These are phyloP conservation scores for Junonia oenone DNA, from an alignment of 2,888 invertebrate genomes.

Conservation along the genomic window DNA sequence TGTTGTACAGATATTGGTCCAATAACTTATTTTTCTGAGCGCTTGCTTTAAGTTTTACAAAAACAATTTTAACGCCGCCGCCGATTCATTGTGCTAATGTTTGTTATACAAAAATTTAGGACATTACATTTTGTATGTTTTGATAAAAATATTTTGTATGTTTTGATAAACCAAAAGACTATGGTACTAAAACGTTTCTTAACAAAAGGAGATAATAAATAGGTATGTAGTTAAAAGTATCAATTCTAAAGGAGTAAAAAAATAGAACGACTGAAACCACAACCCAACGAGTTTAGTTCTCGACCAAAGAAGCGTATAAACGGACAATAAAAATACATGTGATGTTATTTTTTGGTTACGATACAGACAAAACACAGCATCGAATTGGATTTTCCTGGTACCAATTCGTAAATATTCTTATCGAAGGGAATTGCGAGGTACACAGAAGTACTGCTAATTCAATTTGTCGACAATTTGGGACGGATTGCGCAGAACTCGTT, in stretches of 20 bases:
- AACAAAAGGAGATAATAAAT: no score
- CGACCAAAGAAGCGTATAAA: slow-evolving; percentile 3
- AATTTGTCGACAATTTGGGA: slow-evolving; percentile 19
- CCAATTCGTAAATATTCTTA: background rate
- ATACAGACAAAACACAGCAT: background rate
- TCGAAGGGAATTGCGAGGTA: background rate
- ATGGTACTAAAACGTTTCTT: no score
- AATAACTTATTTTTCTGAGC: background rate
- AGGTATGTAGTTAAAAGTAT: no score
- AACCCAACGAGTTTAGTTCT: background rate
- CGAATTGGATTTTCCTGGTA: background rate
- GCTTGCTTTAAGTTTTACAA: background rate
- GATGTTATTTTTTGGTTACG: background rate
- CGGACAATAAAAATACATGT: slow-evolving; percentile 5
- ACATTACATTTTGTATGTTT: no score
- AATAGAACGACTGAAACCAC: background rate
- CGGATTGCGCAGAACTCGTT: slow-evolving; percentile 11
- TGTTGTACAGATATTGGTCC: background rate
- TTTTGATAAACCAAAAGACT: no score
- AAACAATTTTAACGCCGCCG: background rate
- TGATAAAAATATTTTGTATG: background rate
- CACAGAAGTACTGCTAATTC: slow-evolving; percentile 1
- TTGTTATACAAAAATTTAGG: no score
- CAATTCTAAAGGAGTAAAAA: background rate
- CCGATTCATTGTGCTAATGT: no score